Evolutionary conservation across 1,140 invertebrate species (phyloP), one percentile per base, ranked within the genome.

Genomic region (Hyposmocoma kahamanoa): DNA sequence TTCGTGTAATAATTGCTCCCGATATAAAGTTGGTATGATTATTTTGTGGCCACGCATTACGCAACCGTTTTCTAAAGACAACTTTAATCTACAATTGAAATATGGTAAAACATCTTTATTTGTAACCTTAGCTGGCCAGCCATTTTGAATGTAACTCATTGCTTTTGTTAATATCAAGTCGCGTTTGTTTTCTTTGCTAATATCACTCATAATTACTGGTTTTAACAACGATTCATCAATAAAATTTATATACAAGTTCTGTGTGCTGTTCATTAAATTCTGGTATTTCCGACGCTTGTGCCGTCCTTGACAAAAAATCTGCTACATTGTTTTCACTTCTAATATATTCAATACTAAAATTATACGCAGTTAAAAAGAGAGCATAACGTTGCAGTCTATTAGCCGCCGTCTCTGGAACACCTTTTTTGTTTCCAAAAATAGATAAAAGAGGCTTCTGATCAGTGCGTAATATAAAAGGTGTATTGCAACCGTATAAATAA

Each of bases 361-460:
- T 38, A 38, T 38, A 38, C 13, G 34, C 34, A 6, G 17, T 9
- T 6, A 38, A 6, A 38, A 38, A 38, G 10, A 38, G 5, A n/a
- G 13, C 34, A 38, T 38, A 38, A 5, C 34, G 6, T 15, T 38
- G 34, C 15, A 38, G 17, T 5, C 34, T 6, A 8, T 6, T 8
- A 11, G 34, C 34, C 15, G 34, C 17, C 10, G 15, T 38, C 15
- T 8, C 34, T 5, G 41, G 41, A 17, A 55, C 22, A 13, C 22
- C 52, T 5, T 15, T 22, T 32, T 56, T 56, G 50, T 61, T 19
- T 21, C 66, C 53, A 22, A 80, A 78, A 39, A 82, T 66, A 8
- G 32, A 30, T 19, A 80, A 32, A 20, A 88, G 47, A 6, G 86
- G 75, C 51, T 75, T 56, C 50, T 88, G 81, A 58, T 89, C 88